phyloP scores from a whole-genome alignment of 2,113 vertebrate species.

The Esox niger region DNA sequence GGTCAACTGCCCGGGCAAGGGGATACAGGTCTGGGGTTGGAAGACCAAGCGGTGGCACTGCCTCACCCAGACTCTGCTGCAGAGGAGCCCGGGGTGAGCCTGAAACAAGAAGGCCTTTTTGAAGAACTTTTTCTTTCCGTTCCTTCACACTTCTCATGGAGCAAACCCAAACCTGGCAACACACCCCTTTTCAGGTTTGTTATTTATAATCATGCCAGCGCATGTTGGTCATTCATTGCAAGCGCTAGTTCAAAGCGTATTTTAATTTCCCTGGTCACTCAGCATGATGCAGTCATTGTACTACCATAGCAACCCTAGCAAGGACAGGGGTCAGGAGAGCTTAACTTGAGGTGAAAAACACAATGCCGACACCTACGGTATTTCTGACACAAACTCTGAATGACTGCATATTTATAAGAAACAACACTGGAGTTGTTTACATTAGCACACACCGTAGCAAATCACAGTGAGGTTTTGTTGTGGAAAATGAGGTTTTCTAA shows the following conservation, averaged over 20 bases:
- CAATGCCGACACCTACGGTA: too few species aligned
- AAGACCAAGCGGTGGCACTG: slow-evolving; percentile 73
- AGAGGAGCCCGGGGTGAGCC: slow-evolving; percentile 72
- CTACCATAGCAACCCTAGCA: too few species aligned
- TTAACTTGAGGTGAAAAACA: too few species aligned
- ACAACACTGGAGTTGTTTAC: too few species aligned
- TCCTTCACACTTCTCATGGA: slow-evolving; percentile 91
- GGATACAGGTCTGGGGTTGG: slow-evolving; percentile 69
- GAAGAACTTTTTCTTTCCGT: slow-evolving; percentile 92
- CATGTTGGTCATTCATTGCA: not conserved
- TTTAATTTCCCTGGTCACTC: too few species aligned
- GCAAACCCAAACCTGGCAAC: slow-evolving; percentile 88
- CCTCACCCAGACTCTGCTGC: slow-evolving; percentile 75
- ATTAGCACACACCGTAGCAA: too few species aligned
- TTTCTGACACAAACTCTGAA: too few species aligned
- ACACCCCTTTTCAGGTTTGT: slow-evolving; percentile 90
- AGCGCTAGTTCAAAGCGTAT: too few species aligned
- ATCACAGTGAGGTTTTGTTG: too few species aligned
- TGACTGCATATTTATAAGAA: too few species aligned
- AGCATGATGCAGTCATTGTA: too few species aligned
- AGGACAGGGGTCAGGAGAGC: too few species aligned
- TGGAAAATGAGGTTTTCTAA: not conserved
- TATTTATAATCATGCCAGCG: not conserved
- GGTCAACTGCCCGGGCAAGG: slow-evolving; percentile 74
- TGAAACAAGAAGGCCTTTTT: slow-evolving; percentile 80